A percentile compares a stretch with the other conserved stretches of the same genome.
phyloP scores from a whole-genome alignment of 2,888 invertebrate species.

The Gymnoscelis rufifasciata region DNA sequence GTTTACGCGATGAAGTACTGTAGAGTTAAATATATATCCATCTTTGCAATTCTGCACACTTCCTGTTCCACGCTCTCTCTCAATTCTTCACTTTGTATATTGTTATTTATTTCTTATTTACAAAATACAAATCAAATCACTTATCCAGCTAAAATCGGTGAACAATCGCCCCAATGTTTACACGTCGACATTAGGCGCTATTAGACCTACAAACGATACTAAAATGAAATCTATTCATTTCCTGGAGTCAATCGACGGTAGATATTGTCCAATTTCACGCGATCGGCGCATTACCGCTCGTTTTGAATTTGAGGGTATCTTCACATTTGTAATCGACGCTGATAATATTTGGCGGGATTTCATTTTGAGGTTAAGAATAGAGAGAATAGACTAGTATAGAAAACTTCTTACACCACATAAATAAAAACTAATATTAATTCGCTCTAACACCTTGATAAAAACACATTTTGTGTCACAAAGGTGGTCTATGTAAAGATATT shows the following conservation, averaged over 20 bases:
- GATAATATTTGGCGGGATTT: conserved; percentile 14
- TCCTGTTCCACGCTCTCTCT: neutral
- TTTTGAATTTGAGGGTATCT: conserved; percentile 8
- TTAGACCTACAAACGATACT: conserved; percentile 78
- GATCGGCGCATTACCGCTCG: conserved; percentile 64
- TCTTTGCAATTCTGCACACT: too few species aligned
- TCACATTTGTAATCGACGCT: conserved; percentile 37
- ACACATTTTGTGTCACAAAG: too few species aligned
- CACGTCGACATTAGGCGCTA: conserved; percentile 63
- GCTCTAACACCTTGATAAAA: too few species aligned
- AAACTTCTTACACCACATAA: too few species aligned
- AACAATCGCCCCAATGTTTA: conserved; percentile 43
- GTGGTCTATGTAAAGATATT: too few species aligned
- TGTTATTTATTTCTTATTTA: neutral
- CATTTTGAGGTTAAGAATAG: neutral
- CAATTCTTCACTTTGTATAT: neutral
- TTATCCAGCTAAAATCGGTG: conserved; percentile 14
- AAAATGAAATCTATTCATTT: conserved; percentile 80
- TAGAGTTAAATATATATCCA: too few species aligned
- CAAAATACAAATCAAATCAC: conserved; percentile 14
- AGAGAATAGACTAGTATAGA: too few species aligned
- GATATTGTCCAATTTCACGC: conserved; percentile 76
- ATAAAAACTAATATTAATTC: too few species aligned
- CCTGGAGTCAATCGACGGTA: conserved; percentile 72
- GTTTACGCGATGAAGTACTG: too few species aligned